phyloP scores from a whole-genome alignment of 2,113 vertebrate genomes.

The Suricata suricatta region DNA sequence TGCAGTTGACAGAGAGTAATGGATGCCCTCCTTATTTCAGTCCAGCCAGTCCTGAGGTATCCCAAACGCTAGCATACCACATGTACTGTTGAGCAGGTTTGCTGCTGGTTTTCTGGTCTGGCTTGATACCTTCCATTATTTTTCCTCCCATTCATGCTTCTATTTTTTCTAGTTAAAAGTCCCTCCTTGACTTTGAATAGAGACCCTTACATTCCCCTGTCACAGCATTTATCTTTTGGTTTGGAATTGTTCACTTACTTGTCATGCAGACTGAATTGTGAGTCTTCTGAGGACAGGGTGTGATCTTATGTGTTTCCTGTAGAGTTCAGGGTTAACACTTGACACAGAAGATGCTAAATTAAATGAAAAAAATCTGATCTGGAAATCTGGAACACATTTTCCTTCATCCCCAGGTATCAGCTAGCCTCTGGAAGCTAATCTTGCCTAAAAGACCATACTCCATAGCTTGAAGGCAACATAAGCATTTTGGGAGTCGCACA shows the following conservation, averaged over 20 bases:
- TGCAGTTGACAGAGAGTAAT: not conserved
- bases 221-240: not conserved
- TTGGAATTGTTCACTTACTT: not conserved
- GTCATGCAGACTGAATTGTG: not conserved
- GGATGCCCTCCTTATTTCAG: not conserved
- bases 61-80: not conserved
- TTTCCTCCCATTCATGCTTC: not conserved
- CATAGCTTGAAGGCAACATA: not conserved
- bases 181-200: not conserved
- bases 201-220: not conserved
- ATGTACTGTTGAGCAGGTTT: not conserved
- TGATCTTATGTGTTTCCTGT: not conserved
- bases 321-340: not conserved
- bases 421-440: not conserved
- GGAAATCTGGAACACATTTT: conserved; percentile 31
- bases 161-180: not conserved
- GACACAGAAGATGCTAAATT: not conserved
- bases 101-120: not conserved
- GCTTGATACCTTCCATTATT: not conserved
- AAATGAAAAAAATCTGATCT: not conserved
- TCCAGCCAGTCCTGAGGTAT: not conserved
- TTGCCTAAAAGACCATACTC: conserved; percentile 32
- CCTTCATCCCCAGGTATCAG: not conserved
- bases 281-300: not conserved
- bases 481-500: not conserved